A percentile compares a stretch with the other conserved stretches of the same genome.
These are phyloP conservation scores for Poicephalus meyeri DNA, from an alignment of 2,113 vertebrate genomes.

Conservation along the genomic window DNA sequence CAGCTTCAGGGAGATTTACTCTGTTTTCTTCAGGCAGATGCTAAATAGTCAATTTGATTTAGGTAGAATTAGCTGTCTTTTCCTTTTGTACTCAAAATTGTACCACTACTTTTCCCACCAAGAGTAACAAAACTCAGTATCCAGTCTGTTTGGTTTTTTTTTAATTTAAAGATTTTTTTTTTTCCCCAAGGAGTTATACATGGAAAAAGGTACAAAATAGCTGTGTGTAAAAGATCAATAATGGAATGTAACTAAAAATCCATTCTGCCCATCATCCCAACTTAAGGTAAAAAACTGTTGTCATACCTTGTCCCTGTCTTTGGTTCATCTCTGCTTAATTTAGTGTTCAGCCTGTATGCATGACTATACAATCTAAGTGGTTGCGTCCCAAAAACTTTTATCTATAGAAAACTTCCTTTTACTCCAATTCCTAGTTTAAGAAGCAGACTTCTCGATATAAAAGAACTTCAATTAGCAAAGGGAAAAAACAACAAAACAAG, in stretches of 20 bases:
- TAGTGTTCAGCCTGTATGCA: not conserved
- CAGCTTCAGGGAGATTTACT: not conserved
- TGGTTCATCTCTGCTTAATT: not conserved
- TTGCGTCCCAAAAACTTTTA: not conserved
- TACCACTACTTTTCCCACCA: not conserved
- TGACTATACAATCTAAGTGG: not conserved
- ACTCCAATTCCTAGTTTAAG: rapidly evolving
- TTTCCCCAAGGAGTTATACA: rapidly evolving
- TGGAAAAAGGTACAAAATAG: not conserved
- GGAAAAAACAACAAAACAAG: not conserved
- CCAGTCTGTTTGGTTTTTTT: not conserved
- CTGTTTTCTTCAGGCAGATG: not conserved
- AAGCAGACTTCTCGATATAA: not conserved
- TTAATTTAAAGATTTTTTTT: not conserved
- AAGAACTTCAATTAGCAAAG: not conserved
- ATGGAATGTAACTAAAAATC: not conserved
- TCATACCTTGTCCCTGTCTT: not conserved
- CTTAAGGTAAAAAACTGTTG: not conserved
- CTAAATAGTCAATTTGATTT: not conserved
- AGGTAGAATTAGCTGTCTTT: not conserved
- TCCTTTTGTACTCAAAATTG: not conserved
- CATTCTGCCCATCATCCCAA: not conserved
- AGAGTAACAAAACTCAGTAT: not conserved
- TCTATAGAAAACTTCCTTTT: not conserved
- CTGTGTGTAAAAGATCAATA: not conserved